phyloP scores from a whole-genome alignment of 2,888 invertebrate genomes.

The Drosophila nigricruria region DNA sequence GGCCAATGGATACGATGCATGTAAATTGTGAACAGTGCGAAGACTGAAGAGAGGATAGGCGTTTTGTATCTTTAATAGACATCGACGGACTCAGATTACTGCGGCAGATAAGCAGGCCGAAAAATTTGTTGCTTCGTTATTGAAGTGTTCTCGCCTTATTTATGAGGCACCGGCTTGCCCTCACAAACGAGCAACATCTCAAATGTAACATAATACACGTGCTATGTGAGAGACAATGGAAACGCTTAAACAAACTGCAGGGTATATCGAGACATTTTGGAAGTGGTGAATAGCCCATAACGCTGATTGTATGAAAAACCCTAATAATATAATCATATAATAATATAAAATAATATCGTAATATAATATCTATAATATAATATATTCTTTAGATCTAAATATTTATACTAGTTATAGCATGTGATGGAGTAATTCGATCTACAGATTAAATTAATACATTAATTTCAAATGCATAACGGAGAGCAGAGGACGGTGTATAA shows the following conservation, averaged over 20 bases:
- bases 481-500: not conserved
- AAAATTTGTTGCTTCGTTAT: slow-evolving; percentile 63
- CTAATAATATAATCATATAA: not conserved
- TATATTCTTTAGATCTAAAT: too few relatives aligned
- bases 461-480: not conserved
- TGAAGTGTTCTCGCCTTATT: slow-evolving; percentile 57
- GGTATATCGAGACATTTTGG: slow-evolving; percentile 14
- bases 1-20: slow-evolving; percentile 29
- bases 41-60: not conserved
- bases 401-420: too few relatives aligned
- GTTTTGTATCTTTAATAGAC: slow-evolving; percentile 58
- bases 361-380: too few relatives aligned
- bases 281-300: not conserved
- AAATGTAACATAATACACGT: slow-evolving; percentile 68
- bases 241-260: not conserved
- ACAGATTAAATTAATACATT: not conserved
- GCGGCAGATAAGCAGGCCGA: slow-evolving; percentile 61
- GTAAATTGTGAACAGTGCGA: slow-evolving; percentile 28
- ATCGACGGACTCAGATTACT: slow-evolving; percentile 67
- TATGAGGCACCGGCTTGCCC: slow-evolving; percentile 54
- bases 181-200: slow-evolving; percentile 21
- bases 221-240: slow-evolving; percentile 6
- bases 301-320: not conserved
- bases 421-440: not conserved
- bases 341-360: too few relatives aligned